Percentiles rank a stretch among this genome's conserved stretches.
These are phyloP conservation scores for Cephus cinctus DNA, from an alignment of 1,140 invertebrate species.

Conservation along the genomic window DNA sequence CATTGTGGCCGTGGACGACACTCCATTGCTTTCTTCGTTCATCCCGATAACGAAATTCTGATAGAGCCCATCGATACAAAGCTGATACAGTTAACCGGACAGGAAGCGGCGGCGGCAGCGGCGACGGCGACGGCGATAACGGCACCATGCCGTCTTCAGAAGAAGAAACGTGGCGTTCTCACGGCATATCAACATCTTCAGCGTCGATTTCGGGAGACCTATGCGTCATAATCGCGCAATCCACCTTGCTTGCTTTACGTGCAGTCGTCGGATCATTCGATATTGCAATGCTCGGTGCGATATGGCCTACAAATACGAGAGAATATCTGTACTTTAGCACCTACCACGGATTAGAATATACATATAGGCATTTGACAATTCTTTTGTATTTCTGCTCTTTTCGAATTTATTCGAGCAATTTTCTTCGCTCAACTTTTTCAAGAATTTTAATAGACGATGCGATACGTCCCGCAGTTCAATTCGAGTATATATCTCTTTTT, in stretches of 20 bases:
- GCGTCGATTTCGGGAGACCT: constrained; percentile 68
- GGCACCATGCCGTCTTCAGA: constrained; percentile 46
- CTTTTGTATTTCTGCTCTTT: no score
- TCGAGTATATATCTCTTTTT: no score
- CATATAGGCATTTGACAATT: not conserved
- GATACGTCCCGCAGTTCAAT: no score
- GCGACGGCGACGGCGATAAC: constrained; percentile 44
- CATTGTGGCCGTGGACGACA: constrained; percentile 64
- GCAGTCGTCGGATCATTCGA: not conserved
- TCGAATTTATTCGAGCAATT: no score
- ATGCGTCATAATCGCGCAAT: constrained; percentile 55
- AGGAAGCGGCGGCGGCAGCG: no score
- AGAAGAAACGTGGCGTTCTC: constrained; percentile 60
- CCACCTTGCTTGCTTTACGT: constrained; percentile 3
- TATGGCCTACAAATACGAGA: not conserved
- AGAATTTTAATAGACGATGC: no score
- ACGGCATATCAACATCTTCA: constrained; percentile 70
- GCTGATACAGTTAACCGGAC: no score
- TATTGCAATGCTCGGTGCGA: no score
- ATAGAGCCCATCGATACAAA: constrained; percentile 60
- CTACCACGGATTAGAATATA: not conserved
- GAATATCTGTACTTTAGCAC: not conserved
- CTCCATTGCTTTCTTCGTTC: constrained; percentile 75
- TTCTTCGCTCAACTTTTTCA: no score
- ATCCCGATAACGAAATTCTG: constrained; percentile 64